Base-by-base conservation (phyloP, 2,113 vertebrate genomes). In the Stegostoma tigrinum region DNA sequence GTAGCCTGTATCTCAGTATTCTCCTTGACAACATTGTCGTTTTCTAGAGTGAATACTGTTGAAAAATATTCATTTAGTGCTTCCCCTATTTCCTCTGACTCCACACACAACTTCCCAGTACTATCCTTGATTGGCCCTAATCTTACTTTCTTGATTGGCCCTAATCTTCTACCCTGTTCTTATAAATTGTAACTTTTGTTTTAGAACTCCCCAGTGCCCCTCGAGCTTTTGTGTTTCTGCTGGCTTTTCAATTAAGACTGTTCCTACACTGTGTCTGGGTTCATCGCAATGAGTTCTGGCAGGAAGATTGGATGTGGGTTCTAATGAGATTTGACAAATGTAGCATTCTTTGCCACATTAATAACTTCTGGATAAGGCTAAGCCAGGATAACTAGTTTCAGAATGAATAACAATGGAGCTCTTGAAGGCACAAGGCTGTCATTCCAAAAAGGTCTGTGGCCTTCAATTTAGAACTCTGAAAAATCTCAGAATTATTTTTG, bases 401-500 rank as follows among this genome's bases (percentile, higher is more conserved):
- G 15, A 89, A 61, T 55, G 48, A 4, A 61, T 30, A 15, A 34
- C 86, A 89, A 89, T 61, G 24, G 45, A 55, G 27, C 24, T 24
- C 48, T 87, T 87, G 45, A 55, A 89, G 48, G 48, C 23, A 30
- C 24, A 30, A 34, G 86, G 38, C 86, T 89, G 52, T 89, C 24
- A 89, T 27, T 89, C 30, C 24, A 89, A 61, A 89, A 89, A 24
- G 24, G 52, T 14, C 86, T 89, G 48, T 55, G 55, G 30, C 0
- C 48, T 89, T 89, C 55, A 30, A 17, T 90, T 55, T 90, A 21
- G 52, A 90, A 90, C 52, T 61, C 86, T 89, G 86, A 89, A 89
- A 89, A 55, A 7, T 52, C 87, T 90, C n/a, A 5, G 5, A 19
- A 83, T 21, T 83, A 83, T 42, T 30, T 90, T 10, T 90, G 24